Evolutionary conservation across 2,113 vertebrate species (phyloP), one percentile per base, ranked within the genome.

Genomic region (Antennarius striatus): DNA sequence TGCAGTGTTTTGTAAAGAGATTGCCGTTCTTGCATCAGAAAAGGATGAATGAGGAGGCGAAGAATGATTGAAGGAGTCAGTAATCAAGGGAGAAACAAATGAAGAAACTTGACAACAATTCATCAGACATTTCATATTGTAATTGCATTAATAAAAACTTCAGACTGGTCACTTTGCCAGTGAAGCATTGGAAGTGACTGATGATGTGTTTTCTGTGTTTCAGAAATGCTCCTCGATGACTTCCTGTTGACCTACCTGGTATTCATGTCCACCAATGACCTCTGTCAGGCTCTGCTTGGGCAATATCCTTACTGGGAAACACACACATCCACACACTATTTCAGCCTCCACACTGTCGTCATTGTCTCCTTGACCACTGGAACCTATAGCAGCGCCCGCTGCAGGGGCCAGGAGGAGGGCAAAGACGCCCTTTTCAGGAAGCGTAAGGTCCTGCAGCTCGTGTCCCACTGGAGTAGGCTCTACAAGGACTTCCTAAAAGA

Each of bases 401-500:
- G 95, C 85, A 90, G 95, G 75, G 95, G 94, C 52, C 96, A 96
- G 83, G 96, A 96, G 85, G 96, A 96, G 0, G 94, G 92, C 29
- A 93, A 94, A 73, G 96, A 98, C 52, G 91, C 95, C 65, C 94
- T 97, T 77, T 95, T 94, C 68, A 95, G 95, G 90, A 99, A 99
- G 82, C 92, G 96, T 22, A 99, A 98, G 80, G 96, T 99, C 36
- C 92, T 99, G 75, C 95, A 97, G 86, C 92, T 99, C 65, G 96
- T 98, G 48, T 96, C 98, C 48, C 97, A 98, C 75, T 99, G 98
- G 98, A 97, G 94, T 79, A 84, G 93, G 28, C 95, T 99, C 14
- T 97, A 98, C 90, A 98, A 96, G 86, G 96, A 98, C 90, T 97
- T 97, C 92, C 90, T 98, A 42, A 94, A 95, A 0, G 97, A 98